Base-by-base conservation (phyloP, 2,888 invertebrate genomes). In the Psylliodes chrysocephalus region DNA sequence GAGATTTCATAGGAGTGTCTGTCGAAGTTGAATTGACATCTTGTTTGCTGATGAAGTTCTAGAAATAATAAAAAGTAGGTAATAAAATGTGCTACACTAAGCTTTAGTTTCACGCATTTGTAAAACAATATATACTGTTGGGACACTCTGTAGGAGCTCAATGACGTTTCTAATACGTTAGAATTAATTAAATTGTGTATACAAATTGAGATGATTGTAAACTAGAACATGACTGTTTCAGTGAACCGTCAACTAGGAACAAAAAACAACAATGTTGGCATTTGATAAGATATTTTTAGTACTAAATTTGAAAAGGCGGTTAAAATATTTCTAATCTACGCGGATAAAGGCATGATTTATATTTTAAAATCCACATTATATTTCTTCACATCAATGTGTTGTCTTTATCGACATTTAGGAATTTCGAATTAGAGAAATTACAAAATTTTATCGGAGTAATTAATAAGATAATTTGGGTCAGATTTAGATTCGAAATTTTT, bases 191-290 rank as follows among this genome's bases (percentile, higher is more conserved):
- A 14, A 17, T 12, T 14, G 6, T 44, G 22, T 46, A 22, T 7
- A 12, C 19, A 46, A 25, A 7, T 22, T 25, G 8, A 8, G 42
- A 35, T 53, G 33, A 62, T 66, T 53, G 62, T 68, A 62, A 71
- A 70, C 44, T 71, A 56, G 72, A 64, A 66, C 72, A 62, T 66
- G 70, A 69, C 71, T 66, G 52, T 60, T 69, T 72, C 72, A 72
- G 15, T 67, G 70, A 66, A 49, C 71, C 66, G 63, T 61, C 47
- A 57, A 66, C 14, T 64, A 44, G 54, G 15, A 54, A 60, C 40
- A 59, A 64, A 70, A 71, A 67, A 67, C 55, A 53, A 55, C 61
- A n/a, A 54, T 63, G 22, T 65, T 60, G 52, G 38, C 22, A 59
- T 49, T 51, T 59, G 71, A 70, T 71, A 70, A 59, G 59, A 57